A percentile compares a stretch with the other conserved stretches of the same genome.
Conservation (phyloP, 2,797 vertebrate species). For the Columba guinea region DNA sequence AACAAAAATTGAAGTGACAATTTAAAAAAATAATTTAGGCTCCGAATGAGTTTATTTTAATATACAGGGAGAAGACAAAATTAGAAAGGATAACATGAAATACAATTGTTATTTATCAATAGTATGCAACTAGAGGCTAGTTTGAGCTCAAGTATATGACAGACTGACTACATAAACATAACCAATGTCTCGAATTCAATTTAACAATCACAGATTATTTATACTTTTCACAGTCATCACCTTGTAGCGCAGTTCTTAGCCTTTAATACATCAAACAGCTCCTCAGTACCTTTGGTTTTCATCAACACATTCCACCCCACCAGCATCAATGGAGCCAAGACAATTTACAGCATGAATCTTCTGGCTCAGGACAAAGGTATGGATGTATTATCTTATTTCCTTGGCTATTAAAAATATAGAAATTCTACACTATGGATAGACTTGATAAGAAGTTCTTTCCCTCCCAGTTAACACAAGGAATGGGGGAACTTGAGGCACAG, state of each 20-base stretch:
- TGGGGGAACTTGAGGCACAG: rapidly evolving
- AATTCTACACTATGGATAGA: neutral
- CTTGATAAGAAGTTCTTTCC: neutral
- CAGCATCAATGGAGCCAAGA: neutral
- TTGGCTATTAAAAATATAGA: neutral
- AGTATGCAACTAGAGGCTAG: neutral
- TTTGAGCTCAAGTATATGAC: neutral
- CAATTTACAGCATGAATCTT: neutral
- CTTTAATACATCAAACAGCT: neutral
- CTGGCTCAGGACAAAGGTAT: neutral
- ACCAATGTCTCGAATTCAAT: neutral
- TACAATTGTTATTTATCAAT: neutral
- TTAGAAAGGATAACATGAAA: neutral
- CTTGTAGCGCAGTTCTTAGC: neutral
- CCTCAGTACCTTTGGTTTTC: neutral
- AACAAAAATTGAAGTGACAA: neutral
- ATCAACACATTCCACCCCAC: neutral
- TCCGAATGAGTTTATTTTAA: neutral
- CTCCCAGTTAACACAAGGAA: neutral
- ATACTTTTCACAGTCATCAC: neutral
- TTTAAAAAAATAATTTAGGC: neutral
- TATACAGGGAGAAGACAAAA: neutral
- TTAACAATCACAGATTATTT: neutral
- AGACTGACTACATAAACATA: neutral
- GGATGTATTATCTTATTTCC: neutral